phyloP scores from a whole-genome alignment of 2,113 vertebrate genomes.

The Pavo muticus region DNA sequence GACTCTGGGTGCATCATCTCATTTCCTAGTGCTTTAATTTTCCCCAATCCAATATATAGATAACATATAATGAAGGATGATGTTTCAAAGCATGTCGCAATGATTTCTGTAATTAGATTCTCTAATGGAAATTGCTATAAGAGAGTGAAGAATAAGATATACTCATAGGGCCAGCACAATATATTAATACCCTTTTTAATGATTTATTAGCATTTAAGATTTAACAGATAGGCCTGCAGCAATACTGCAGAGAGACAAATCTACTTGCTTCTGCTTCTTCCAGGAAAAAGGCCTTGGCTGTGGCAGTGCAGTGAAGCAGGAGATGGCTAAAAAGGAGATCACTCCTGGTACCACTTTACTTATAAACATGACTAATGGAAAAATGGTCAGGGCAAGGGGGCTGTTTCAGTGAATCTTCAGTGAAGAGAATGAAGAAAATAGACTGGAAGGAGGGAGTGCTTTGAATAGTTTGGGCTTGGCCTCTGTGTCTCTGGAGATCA shows the following conservation, averaged over 20 bases:
- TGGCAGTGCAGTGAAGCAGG: background rate
- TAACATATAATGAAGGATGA: constrained; percentile 15
- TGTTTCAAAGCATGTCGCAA: constrained; percentile 36
- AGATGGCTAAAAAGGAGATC: background rate
- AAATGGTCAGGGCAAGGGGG: background rate
- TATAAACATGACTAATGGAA: background rate
- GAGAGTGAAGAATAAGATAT: constrained; percentile 12
- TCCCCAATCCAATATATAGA: background rate
- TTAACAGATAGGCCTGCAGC: constrained; percentile 24
- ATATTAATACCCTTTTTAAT: constrained; percentile 32
- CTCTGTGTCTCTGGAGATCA: background rate
- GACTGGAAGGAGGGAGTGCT: background rate
- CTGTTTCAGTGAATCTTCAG: background rate
- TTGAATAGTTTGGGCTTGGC: background rate
- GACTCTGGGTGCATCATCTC: constrained; percentile 8
- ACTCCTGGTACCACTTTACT: background rate
- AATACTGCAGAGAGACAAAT: background rate
- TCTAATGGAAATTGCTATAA: constrained; percentile 22
- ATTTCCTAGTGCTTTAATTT: constrained; percentile 57
- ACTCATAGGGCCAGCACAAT: background rate
- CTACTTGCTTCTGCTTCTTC: background rate
- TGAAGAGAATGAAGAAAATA: background rate
- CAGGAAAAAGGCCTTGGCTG: background rate
- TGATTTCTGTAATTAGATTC: constrained; percentile 22
- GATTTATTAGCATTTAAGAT: constrained; percentile 54